Base-by-base conservation (phyloP, 37 sponge, comb jelly and placozoan species). In the Eunapius fragilis region DNA sequence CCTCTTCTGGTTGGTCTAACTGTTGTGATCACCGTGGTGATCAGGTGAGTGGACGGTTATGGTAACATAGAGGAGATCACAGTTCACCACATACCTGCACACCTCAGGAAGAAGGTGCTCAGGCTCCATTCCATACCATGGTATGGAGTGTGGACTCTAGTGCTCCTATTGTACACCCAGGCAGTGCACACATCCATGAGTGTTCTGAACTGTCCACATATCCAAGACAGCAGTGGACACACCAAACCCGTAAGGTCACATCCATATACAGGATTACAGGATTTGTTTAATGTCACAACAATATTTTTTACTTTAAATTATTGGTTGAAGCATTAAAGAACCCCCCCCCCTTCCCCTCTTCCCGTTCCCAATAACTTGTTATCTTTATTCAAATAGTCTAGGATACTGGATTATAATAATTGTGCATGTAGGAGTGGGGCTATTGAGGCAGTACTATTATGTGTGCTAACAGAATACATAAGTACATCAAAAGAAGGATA, bases 151-250 rank as follows among this genome's bases (percentile, higher is more conserved):
- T 88, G 89, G 89, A 74, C 31, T 30, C 14, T 92, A 24, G 30
- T 88, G 13, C 67, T 92, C 7, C 74, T 92, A 13, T 74, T 88
- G 19, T 92, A 86, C 83, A 87, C 86, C 38, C 89, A 85, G 31
- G 68, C 82, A 25, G 70, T 92, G 14, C 86, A 92, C 79, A 88
- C 93, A 25, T 88, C 93, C 33, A 34, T 88, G 68, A 69, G 83
- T 32, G 36, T 85, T 25, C 84, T 92, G 31, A 68, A 92, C 86
- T 92, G 93, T 27, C 93, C 92, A 10, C 33, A 26, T 23, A 41
- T 91, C 0, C 23, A 72, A 73, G 83, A 72, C 34, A 71, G 58
- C n/a, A 67, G 33, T 36, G 74, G 73, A 82, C 1, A 58, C 58
- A 58, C 58, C 58, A 58, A 10, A 58, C 58, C 58, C 2, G 58